Conservation (phyloP, 1,140 invertebrate species). For the Trissolcus basalis region DNA sequence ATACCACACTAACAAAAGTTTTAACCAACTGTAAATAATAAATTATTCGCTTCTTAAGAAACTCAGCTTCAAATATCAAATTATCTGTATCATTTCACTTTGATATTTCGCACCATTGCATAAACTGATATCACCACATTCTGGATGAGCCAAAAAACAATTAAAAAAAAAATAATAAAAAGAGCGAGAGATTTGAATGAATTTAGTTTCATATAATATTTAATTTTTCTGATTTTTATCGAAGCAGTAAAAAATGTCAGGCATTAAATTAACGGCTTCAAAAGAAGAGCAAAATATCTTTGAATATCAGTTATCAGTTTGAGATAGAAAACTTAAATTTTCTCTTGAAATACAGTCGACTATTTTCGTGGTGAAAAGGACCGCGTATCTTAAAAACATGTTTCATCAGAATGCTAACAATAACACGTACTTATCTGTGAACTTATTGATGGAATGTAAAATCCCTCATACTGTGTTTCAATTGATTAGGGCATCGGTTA, state of each 20-base stretch:
- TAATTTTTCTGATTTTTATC: no score
- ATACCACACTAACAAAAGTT: no score
- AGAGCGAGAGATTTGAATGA: no score
- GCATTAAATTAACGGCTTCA: not conserved
- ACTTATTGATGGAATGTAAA: not conserved
- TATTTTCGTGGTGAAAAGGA: slow-evolving; percentile 8
- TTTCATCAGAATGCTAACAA: slow-evolving; percentile 20
- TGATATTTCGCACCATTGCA: not conserved
- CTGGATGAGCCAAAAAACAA: no score
- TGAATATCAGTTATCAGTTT: not conserved
- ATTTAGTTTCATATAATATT: no score
- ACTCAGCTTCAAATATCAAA: no score
- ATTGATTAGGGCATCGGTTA: not conserved
- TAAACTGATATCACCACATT: no score
- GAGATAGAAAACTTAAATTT: not conserved
- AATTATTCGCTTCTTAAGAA: no score
- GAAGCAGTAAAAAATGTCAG: not conserved
- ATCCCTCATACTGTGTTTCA: not conserved
- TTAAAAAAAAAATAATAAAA: no score
- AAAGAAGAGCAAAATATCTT: no score
- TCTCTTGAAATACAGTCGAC: no score
- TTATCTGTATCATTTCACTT: not conserved
- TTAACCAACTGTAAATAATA: no score
- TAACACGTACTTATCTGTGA: slow-evolving; percentile 5
- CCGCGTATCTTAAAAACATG: slow-evolving; percentile 18